Base-by-base conservation (phyloP, 1,140 invertebrate genomes). In the Drosophila setifemur region DNA sequence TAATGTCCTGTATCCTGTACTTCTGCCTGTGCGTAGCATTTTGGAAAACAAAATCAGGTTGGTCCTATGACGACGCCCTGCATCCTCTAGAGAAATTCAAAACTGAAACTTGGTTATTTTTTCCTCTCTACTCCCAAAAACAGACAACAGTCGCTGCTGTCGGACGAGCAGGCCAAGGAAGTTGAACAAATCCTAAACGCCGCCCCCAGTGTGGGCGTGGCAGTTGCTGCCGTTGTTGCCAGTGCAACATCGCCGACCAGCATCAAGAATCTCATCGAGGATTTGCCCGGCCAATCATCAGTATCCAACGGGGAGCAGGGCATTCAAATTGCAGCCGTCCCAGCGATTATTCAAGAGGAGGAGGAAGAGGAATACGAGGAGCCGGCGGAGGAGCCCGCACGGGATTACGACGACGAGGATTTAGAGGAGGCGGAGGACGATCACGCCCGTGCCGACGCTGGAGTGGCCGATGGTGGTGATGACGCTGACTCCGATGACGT, bases 101-200 rank as follows among this genome's bases (percentile, higher is more conserved):
- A 60, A 43, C 33, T 53, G 23, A 28, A 45, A 39, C 53, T 39
- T 26, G 54, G 18, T 45, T 14, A 16, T 37, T 49, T 45, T 37
- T 69, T 16, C 6, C 16, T 6, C 33, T n/a, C 4, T 35, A 35
- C 29, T 58, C 35, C 39, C 48, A 40, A n/a, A n/a, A n/a, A 70
- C 91, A 95, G 94, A 90, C 94, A 95, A 93, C 95, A 95, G 90
- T 93, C 93, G 75, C 90, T 96, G 75, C 91, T 96, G 76, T 96
- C 95, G 35, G 95, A 97, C 88, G 96, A 97, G 91, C 95, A 96
- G 91, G 95, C 96, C 47, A 95, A 95, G 90, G 95, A 96, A 93
- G 95, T 96, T 66, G 94, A 94, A 68, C 93, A 94, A 83, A 92
- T 96, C 82, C 79, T 96, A 63, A 94, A 95, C 55, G 93, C 94